A percentile compares a stretch with the other conserved stretches of the same genome.
Evolutionary conservation across 2,113 vertebrate species (phyloP).

Genomic region (Silurus glanis): DNA sequence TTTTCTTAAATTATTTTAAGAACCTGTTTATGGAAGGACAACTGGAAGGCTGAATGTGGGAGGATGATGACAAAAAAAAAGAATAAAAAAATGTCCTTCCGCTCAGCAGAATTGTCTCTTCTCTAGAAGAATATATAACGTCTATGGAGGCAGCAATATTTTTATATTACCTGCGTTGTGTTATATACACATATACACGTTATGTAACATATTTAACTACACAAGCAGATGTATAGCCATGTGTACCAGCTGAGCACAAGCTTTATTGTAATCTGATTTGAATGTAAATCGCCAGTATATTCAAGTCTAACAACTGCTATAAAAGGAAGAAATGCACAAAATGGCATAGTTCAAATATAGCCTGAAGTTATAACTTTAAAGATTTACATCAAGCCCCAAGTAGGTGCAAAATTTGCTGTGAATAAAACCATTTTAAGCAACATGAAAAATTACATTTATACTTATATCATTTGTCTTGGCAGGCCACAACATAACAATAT

Average conservation of each 20-base stretch:
- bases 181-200: neutral
- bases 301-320: neutral
- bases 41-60: slow-evolving; percentile 18
- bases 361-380: neutral
- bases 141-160: neutral
- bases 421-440: neutral
- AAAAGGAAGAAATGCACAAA: neutral
- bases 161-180: neutral
- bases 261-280: neutral
- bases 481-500: neutral
- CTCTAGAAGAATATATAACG: neutral
- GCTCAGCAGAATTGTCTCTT: neutral
- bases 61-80: neutral
- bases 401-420: neutral
- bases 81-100: neutral
- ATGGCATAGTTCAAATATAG: neutral
- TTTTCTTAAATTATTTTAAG: slow-evolving; percentile 49
- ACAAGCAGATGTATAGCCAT: neutral
- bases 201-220: neutral
- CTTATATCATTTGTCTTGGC: neutral
- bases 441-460: neutral
- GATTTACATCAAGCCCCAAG: neutral
- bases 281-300: neutral
- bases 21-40: slow-evolving; percentile 44
- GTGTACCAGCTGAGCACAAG: neutral